Evolutionary conservation across 30 jellyfish, hydroid and myxozoan species (phyloP).

Genomic region (Mastigias papua): DNA sequence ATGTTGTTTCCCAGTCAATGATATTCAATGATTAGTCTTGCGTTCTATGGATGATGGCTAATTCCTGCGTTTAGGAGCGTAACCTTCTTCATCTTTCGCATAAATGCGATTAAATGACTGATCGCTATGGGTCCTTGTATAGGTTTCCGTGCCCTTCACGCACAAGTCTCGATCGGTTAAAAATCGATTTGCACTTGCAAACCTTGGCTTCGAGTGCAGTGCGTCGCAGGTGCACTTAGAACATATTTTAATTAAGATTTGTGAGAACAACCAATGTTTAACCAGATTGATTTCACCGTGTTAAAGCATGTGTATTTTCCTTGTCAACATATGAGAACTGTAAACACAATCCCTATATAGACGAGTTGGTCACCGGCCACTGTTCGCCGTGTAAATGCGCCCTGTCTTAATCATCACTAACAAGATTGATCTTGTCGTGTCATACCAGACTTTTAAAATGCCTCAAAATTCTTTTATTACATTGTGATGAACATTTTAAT

Average conservation of each 20-base stretch:
- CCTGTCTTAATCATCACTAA: background rate
- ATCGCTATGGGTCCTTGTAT: background rate
- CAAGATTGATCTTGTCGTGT: conserved; percentile 4
- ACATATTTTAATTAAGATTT: conserved; percentile 65
- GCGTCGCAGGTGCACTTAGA: conserved; percentile 72
- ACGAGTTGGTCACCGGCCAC: conserved; percentile 33
- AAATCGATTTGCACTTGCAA: background rate
- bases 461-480: background rate
- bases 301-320: conserved; percentile 36
- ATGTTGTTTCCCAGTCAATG: background rate
- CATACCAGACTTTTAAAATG: background rate
- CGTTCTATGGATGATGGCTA: background rate
- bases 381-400: background rate
- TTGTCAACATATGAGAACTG: conserved; percentile 14
- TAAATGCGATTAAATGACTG: background rate
- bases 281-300: conserved; percentile 46
- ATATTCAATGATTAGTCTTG: background rate
- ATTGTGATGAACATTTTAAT: background rate
- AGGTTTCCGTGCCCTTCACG: background rate
- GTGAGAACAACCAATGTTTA: conserved; percentile 59
- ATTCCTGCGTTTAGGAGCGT: background rate
- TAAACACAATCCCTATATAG: conserved; percentile 29
- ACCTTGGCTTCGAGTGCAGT: conserved; percentile 32
- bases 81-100: background rate
- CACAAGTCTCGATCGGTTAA: background rate